These are phyloP conservation scores for Gryllus bimaculatus DNA, from an alignment of 1,140 invertebrate genomes.

Conservation along the genomic window DNA sequence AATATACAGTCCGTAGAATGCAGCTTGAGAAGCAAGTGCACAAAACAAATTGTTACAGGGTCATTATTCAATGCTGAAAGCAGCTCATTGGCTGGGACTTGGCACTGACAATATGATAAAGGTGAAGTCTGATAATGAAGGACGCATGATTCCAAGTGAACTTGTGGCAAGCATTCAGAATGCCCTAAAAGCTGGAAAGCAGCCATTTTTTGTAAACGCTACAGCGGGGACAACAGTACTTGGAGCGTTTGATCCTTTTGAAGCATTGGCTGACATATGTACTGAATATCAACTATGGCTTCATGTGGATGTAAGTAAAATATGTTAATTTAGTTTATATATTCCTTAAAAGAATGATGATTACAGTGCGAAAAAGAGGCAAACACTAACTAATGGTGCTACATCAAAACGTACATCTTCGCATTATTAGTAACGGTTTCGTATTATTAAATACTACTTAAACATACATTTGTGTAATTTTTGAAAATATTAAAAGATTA, in stretches of 20 bases:
- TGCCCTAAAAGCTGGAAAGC: slow-evolving; percentile 7
- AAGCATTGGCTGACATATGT: slow-evolving; percentile 59
- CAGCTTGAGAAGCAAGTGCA: background rate
- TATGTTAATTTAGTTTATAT: background rate
- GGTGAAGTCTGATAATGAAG: slow-evolving; percentile 55
- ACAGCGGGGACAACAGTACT: slow-evolving; percentile 61
- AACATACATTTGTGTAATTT: no score
- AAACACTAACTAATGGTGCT: no score
- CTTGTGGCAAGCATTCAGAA: slow-evolving; percentile 42
- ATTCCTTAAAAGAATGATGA: slow-evolving; percentile 8
- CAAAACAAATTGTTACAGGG: slow-evolving; percentile 36
- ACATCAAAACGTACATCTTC: no score
- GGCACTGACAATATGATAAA: slow-evolving; percentile 62
- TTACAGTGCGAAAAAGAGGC: no score
- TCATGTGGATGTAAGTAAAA: slow-evolving; percentile 66
- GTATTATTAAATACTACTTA: no score
- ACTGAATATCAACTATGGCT: slow-evolving; percentile 61
- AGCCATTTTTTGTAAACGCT: slow-evolving; percentile 18
- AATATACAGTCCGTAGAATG: no score
- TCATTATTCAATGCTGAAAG: slow-evolving; percentile 81
- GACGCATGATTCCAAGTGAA: slow-evolving; percentile 51
- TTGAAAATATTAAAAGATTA: no score
- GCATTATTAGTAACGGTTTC: no score
- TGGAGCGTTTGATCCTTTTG: slow-evolving; percentile 77
- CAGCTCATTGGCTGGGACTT: slow-evolving; percentile 68